Evolutionary conservation across 2,797 vertebrate species (phyloP), one percentile per base, ranked within the genome.

Genomic region (Tiaroga cobitis): DNA sequence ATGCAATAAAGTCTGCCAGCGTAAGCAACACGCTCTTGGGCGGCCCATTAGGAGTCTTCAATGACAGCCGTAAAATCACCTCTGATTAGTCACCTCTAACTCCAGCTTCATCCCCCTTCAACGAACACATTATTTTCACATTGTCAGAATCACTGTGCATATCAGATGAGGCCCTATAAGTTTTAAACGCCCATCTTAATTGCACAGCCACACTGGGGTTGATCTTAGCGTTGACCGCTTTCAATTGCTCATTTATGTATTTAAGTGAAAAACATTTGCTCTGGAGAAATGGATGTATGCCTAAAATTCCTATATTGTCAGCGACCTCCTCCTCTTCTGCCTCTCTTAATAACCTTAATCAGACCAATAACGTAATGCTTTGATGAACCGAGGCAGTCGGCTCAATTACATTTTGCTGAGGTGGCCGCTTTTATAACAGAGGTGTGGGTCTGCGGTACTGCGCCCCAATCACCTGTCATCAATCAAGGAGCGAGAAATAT

Each of bases 321-420:
- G 16, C 18, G 29, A n/a, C 16, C 46, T 10, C 61, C 67, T 85
- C 67, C 51, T 43, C 39, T 73, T 73, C 67, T n/a, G 75, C 39
- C 86, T 93, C 89, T 92, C 92, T 65, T 92, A 94, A 94, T 94
- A 93, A 92, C 92, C 92, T 92, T 91, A 92, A 94, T 95, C 92
- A 94, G 91, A 90, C 91, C 91, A 92, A 92, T 93, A 91, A 91
- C 85, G 86, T 94, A 93, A 94, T 94, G 92, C 92, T 92, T 93
- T 94, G 93, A 94, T 94, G 92, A 94, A 94, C 92, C 90, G 90
- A 90, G 83, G 91, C 91, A 90, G 91, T 88, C 86, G 39, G 88
- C 91, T 91, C 93, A 94, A 95, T 95, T 95, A 93, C 88, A 92
- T 93, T 94, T 87, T 94, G 94, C 94, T 95, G 94, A 95, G 92